Evolutionary conservation across 2,113 vertebrate species (phyloP), one percentile per base, ranked within the genome.

Genomic region (Chaetops frenatus): DNA sequence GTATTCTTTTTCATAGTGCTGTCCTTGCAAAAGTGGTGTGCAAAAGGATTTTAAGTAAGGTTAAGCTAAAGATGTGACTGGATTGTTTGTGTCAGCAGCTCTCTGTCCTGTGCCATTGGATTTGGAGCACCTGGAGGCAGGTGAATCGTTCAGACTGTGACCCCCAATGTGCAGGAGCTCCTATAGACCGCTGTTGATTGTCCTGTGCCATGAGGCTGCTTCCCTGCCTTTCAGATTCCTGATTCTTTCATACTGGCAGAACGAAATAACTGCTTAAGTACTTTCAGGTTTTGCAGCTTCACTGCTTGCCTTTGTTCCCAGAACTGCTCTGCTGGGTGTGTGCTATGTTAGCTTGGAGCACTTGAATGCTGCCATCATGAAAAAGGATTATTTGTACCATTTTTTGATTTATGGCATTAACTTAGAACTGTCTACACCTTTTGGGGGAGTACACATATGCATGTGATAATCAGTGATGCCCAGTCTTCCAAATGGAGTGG

Each of bases 261-360:
- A 53, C 33, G 78, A 79, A 91, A 47, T 71, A 60, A 40, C 57
- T 57, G 11, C 74, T 76, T 3, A 3, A 56, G 45, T 62, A 38
- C 53, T 79, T 89, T 14, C 57, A 64, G 69, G 23, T 94, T 74
- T 87, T 94, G 36, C 40, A 33, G 70, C 44, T 76, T 87, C 40
- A 6, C 15, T 60, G 64, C 56, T 87, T 44, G n/a, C 33, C 9
- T 38, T 74, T 50, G 29, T 64, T 76, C 40, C 53, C 61, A 56
- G 69, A 56, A 35, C n/a, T 57, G 57, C 53, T 80, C 36, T 81
- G 44, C 42, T 70, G 60, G 53, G 13, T 0, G 0, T 42, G 10
- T 67, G 22, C 51, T 62, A 6, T 0, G 0, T 92, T 79, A 19
- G 56, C 58, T 50, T 33, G 22, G 61, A 69, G 53, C 35, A 60